Base-by-base conservation (phyloP, 1,140 invertebrate species). In the Mactra quadrangularis region DNA sequence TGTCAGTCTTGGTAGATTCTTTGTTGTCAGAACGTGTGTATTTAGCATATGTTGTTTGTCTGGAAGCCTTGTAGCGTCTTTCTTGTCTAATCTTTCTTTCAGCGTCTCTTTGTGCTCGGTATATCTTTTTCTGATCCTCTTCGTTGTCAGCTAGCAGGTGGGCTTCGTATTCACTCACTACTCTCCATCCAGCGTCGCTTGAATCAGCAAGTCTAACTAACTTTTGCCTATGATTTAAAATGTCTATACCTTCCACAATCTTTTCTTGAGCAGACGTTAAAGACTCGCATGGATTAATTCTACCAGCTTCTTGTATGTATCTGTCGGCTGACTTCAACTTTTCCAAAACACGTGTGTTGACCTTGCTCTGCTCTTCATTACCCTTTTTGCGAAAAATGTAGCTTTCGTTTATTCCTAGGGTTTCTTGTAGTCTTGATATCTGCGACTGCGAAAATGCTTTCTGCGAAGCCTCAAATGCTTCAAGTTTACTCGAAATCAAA, bases 61-160 rank as follows among this genome's bases (percentile, higher is more conserved):
- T 27, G 38, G 27, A 17, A n/a, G n/a, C n/a, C n/a, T n/a, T n/a
- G n/a, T n/a, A n/a, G n/a, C n/a, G n/a, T n/a, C n/a, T n/a, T 33
- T 38, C 35, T n/a, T 38, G 62, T 3, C 38, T 27, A n/a, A 66
- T 17, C 62, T 66, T 66, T n/a, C 7, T 27, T n/a, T 66, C 38
- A n/a, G 62, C 62, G 13, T 66, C 38, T 29, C n/a, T 17, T 33
- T 66, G 62, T 19, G 62, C 62, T 38, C 35, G 31, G 62, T 38
- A 35, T n/a, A 38, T 66, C 33, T 66, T 66, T 33, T 66, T 66
- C 33, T 38, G 27, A 33, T 66, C 62, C 27, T 66, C 62, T n/a
- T 27, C 31, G 35, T 66, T 33, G 19, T 66, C 62, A 19, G 38
- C 29, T 25, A 66, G 33, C 19, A 33, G 62, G 35, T 66, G 62